Percentiles rank a stretch among this genome's conserved stretches.
These are phyloP conservation scores for Oasisia sp. DNA, from an alignment of 2,888 invertebrate genomes.

Conservation along the genomic window DNA sequence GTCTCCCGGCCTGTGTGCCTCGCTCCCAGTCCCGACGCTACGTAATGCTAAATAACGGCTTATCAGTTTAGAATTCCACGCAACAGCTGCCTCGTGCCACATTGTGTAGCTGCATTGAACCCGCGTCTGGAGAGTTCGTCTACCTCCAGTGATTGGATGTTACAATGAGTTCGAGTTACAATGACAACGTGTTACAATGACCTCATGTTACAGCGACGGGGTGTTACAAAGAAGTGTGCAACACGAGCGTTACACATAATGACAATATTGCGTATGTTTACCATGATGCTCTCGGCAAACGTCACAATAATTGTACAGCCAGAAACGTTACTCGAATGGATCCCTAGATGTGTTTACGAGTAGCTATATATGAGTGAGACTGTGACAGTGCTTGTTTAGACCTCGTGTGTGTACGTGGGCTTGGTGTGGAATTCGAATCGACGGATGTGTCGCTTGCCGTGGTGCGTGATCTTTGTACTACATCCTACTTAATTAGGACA, in stretches of 20 bases:
- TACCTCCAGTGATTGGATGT: too few relatives aligned
- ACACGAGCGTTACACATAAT: not conserved
- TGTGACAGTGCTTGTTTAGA: not conserved
- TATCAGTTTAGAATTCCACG: not conserved
- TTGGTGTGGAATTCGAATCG: not conserved
- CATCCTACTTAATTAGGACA: not conserved
- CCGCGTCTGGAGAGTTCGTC: not conserved
- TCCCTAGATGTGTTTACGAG: not conserved
- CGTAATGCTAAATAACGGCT: not conserved
- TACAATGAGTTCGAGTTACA: too few relatives aligned
- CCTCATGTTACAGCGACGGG: not conserved
- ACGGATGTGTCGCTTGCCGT: not conserved
- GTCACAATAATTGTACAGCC: not conserved
- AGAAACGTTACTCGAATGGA: not conserved
- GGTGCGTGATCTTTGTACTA: not conserved
- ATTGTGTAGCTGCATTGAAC: not conserved
- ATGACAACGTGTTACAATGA: too few relatives aligned
- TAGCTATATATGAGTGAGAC: not conserved
- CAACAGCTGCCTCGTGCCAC: not conserved
- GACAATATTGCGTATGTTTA: not conserved
- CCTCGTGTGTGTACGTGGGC: not conserved
- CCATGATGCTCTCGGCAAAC: not conserved
- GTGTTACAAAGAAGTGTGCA: not conserved
- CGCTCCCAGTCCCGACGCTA: not conserved
- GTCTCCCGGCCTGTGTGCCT: not conserved